These are phyloP conservation scores for Campoletis sonorensis DNA, from an alignment of 1,140 invertebrate species.

Conservation along the genomic window DNA sequence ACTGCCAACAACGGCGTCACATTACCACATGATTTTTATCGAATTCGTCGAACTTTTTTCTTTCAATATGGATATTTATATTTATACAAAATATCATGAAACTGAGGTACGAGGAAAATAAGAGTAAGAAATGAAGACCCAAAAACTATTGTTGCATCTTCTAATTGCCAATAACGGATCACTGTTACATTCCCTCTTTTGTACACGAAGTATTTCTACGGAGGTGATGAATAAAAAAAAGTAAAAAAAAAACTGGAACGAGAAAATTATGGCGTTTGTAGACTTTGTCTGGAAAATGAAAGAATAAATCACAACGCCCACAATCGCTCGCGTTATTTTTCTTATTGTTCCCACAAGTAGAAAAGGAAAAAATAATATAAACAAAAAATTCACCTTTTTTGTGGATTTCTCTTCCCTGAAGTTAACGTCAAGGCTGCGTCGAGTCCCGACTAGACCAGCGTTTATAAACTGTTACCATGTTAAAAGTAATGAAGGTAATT, in stretches of 20 bases:
- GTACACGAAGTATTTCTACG: constrained; percentile 64
- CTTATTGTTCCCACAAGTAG: neutral
- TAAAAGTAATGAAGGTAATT: no score
- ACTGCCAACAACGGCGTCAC: constrained; percentile 32
- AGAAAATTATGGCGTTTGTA: constrained; percentile 35
- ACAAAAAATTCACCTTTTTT: neutral
- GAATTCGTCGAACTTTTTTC: constrained; percentile 22
- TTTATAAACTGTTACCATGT: no score
- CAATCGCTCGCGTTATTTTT: neutral
- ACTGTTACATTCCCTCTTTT: constrained; percentile 73
- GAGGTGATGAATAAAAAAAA: constrained; percentile 59
- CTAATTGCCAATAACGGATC: constrained; percentile 62
- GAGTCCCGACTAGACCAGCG: no score
- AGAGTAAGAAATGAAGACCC: neutral
- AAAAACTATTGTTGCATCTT: constrained; percentile 56
- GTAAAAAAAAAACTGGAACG: constrained; percentile 53
- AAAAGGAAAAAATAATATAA: neutral
- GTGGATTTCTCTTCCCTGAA: no score
- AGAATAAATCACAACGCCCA: neutral
- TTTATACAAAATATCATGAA: constrained; percentile 1
- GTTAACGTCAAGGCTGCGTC: no score
- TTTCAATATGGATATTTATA: neutral
- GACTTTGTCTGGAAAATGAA: constrained; percentile 28
- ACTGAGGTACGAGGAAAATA: constrained; percentile 1
- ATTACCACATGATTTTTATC: constrained; percentile 26